Percentiles rank a stretch among this genome's conserved stretches.
Conservation (phyloP, 1,140 invertebrate genomes). For the Macrobrachium rosenbergii region DNA sequence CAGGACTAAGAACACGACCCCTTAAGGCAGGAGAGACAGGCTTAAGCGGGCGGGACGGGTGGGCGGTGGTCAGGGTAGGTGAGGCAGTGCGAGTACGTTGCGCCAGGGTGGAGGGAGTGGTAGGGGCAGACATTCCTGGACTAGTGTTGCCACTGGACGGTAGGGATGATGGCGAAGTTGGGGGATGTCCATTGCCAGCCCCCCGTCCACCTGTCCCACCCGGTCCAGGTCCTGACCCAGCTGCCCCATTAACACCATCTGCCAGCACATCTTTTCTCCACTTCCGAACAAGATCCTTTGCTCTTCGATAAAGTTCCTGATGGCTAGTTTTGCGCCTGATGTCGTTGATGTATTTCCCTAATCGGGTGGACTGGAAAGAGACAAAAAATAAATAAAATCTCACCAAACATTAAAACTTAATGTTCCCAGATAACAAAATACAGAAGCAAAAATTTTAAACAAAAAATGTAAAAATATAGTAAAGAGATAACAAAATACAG, state of each 20-base stretch:
- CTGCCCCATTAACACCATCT: constrained; percentile 69
- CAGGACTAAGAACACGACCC: constrained; percentile 45
- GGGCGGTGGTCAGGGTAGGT: constrained; percentile 56
- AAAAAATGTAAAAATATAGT: neutral
- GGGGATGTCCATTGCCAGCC: constrained; percentile 48
- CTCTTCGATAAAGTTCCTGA: constrained; percentile 83
- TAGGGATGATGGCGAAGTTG: constrained; percentile 63
- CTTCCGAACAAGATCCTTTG: constrained; percentile 89
- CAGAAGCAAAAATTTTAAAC: too few relatives aligned
- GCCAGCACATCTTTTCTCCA: constrained; percentile 86
- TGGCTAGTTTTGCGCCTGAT: constrained; percentile 86
- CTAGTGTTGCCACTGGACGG: constrained; percentile 68
- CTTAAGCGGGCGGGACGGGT: constrained; percentile 55
- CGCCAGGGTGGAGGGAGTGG: constrained; percentile 63
- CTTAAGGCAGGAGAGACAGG: constrained; percentile 58
- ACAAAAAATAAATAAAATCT: constrained; percentile 43
- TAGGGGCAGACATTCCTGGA: constrained; percentile 67
- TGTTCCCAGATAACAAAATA: too few relatives aligned
- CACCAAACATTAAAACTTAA: neutral
- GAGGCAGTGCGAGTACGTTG: constrained; percentile 55
- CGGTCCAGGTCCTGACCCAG: constrained; percentile 62
- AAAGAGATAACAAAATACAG: too few relatives aligned
- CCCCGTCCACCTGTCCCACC: constrained; percentile 50
- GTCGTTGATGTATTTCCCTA: constrained; percentile 95
- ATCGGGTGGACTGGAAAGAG: constrained; percentile 80